phyloP scores from a whole-genome alignment of 2,888 invertebrate genomes.

The Antitype chi region DNA sequence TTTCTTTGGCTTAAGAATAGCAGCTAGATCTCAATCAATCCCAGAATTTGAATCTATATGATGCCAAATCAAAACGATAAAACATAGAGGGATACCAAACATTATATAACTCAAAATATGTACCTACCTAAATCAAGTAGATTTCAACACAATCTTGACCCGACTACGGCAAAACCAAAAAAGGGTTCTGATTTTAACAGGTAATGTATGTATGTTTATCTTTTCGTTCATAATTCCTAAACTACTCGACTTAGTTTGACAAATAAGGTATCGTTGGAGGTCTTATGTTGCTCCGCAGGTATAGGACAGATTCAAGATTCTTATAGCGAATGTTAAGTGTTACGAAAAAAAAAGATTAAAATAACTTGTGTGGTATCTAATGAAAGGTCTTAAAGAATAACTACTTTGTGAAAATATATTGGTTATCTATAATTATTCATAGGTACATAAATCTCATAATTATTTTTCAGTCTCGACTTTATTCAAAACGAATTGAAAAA shows the following conservation, averaged over 20 bases:
- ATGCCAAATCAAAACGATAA: not conserved
- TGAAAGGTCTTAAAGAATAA: not conserved
- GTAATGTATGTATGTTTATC: not conserved
- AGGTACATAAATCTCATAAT: no score
- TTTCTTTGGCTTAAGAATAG: not conserved
- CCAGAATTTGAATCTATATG: not conserved
- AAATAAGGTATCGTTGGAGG: not conserved
- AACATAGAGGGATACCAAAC: not conserved
- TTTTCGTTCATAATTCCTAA: not conserved
- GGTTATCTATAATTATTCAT: no score
- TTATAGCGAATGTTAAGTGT: not conserved
- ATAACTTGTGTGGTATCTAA: not conserved
- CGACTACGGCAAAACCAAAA: not conserved
- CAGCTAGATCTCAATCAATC: not conserved
- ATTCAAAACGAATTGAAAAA: not conserved
- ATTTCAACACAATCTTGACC: not conserved
- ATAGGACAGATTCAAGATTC: not conserved
- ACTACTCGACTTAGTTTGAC: not conserved
- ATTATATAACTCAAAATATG: not conserved
- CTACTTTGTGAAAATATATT: not conserved
- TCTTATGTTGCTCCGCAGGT: not conserved
- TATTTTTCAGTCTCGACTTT: no score
- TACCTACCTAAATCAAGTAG: not conserved
- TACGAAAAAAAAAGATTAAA: not conserved
- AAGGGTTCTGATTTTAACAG: not conserved